Evolutionary conservation across 2,113 vertebrate species (phyloP), one percentile per base, ranked within the genome.

Genomic region (Platysternon megacephalum): DNA sequence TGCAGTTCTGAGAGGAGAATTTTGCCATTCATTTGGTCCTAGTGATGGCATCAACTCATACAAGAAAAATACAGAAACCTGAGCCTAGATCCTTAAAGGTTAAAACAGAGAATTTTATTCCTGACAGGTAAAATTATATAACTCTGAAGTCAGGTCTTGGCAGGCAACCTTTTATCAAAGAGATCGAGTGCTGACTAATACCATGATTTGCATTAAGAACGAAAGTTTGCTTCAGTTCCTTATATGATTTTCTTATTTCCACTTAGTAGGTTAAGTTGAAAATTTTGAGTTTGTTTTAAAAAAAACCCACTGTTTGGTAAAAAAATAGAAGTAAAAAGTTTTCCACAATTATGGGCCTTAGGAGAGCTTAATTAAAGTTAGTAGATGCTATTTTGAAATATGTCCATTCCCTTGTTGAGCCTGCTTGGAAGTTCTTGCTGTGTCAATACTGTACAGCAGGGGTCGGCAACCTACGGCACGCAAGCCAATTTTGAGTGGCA

Each of bases 281-380:
- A 61, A 44, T 76, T 82, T 22, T 49, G 76, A 79, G 51, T 56
- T 76, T 48, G 11, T 87, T 83, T 29, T 8, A 86, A 83, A 88
- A 42, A 26, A 52, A 42, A 26, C 55, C 83, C 86, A 61, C 46
- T 87, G 90, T 26, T 82, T 80, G 39, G 74, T 53, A 26, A 79
- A 51, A 76, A 90, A 86, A 21, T 35, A 56, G 86, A 79, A 79
- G 84, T 35, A 90, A 86, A 93, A 90, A 48, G 49, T 81, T 83
- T 88, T 86, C 68, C 53, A 79, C 32, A 58, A 49, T 53, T 61
- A 17, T 53, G 39, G 52, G n/a, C 72, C 49, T 24, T 84, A 48
- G 35, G 81, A 87, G 72, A 93, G 58, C 72, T 72, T 85, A 86
- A 90, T 86, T 93, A 87, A 87, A 93, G 72, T 87, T 87, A 90